Conservation (phyloP, 2,113 vertebrate genomes). For the Onychorhynchus coronatus region DNA sequence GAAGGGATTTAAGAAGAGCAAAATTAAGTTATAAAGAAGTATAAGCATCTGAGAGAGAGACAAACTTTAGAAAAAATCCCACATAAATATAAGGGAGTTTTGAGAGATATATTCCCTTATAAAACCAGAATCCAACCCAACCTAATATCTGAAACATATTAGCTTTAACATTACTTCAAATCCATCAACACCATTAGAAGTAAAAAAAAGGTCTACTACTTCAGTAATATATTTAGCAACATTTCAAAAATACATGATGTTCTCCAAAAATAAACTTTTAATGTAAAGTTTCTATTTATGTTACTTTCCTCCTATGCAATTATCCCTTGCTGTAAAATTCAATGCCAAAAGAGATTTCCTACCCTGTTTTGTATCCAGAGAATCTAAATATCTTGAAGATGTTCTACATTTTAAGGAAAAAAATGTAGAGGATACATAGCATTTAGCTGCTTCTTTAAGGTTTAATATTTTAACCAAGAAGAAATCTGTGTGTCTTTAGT, state of each 20-base stretch:
- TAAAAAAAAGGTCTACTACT: not conserved
- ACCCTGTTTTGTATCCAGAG: not conserved
- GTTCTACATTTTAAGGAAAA: not conserved
- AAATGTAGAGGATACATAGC: not conserved
- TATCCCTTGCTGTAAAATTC: not conserved
- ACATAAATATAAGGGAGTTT: not conserved
- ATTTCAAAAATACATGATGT: not conserved
- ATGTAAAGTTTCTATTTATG: not conserved
- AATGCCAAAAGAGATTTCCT: not conserved
- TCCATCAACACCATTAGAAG: not conserved
- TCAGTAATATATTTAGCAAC: not conserved
- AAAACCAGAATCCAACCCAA: not conserved
- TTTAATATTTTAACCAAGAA: not conserved
- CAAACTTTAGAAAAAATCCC: not conserved
- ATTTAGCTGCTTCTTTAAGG: not conserved
- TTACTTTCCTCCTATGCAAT: not conserved
- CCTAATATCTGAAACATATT: not conserved
- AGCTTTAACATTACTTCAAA: not conserved
- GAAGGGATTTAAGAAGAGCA: constrained; percentile 34
- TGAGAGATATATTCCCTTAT: not conserved
- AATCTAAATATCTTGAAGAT: not conserved
- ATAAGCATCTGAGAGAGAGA: not conserved
- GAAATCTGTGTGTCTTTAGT: not conserved
- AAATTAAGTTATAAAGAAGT: not conserved
- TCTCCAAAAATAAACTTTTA: not conserved